Conservation (phyloP, 2,888 invertebrate species). For the Caradrina clavipalpis region DNA sequence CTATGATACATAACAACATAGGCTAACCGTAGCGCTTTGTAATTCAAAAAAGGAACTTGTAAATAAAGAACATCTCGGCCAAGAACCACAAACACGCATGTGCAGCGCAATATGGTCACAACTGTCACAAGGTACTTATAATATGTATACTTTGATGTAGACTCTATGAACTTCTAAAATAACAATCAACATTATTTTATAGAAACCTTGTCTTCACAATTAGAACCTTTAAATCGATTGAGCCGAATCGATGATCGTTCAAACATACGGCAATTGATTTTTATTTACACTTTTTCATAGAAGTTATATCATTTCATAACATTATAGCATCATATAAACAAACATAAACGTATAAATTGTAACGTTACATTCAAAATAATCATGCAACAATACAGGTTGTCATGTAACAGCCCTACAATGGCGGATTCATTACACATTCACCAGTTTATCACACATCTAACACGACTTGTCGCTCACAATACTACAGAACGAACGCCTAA, state of each 20-base stretch:
- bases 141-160: too few species aligned
- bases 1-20: not conserved
- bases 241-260: too few species aligned
- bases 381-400: slow-evolving; percentile 2
- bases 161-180: too few species aligned
- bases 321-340: too few species aligned
- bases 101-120: not conserved
- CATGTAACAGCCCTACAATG: slow-evolving; percentile 31
- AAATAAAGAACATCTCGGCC: not conserved
- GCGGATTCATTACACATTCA: slow-evolving; percentile 49
- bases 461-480: slow-evolving; percentile 50
- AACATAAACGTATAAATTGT: too few species aligned
- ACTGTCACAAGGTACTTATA: too few species aligned
- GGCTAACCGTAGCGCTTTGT: not conserved
- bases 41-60: slow-evolving; percentile 10
- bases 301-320: too few species aligned
- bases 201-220: too few species aligned
- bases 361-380: not conserved
- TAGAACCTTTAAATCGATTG: too few species aligned
- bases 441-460: slow-evolving; percentile 47
- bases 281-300: not conserved
- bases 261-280: too few species aligned
- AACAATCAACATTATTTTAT: too few species aligned
- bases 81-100: too few species aligned
- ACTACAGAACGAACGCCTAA: slow-evolving; percentile 25